Percentiles rank a stretch among this genome's conserved stretches.
Evolutionary conservation across 2,888 invertebrate species (phyloP).

Genomic region (Pyralis farinalis): DNA sequence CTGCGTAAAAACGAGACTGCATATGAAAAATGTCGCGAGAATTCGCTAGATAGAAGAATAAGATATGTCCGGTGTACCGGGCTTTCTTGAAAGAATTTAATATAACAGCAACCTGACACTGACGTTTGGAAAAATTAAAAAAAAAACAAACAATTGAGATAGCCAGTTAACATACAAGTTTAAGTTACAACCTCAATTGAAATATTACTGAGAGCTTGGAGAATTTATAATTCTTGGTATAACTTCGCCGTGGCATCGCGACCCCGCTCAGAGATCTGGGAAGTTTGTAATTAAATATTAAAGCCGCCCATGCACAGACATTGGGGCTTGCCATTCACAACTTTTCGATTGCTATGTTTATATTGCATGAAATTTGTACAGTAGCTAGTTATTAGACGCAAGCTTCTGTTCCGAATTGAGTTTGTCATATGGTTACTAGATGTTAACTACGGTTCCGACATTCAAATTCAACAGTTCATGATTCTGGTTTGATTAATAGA

Average conservation of each 20-base stretch:
- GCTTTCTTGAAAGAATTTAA: constrained; percentile 3
- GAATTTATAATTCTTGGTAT: constrained; percentile 56
- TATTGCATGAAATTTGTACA: neutral
- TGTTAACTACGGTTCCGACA: too few species aligned
- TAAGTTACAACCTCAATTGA: constrained; percentile 23
- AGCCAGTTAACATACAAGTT: constrained; percentile 7
- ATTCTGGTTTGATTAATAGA: too few species aligned
- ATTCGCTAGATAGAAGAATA: constrained; percentile 6
- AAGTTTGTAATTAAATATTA: constrained; percentile 70
- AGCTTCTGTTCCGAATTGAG: too few species aligned
- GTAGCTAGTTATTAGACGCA: neutral
- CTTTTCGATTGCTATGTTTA: constrained; percentile 8
- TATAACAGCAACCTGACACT: constrained; percentile 7
- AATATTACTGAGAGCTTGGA: constrained; percentile 46
- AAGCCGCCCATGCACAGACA: constrained; percentile 41
- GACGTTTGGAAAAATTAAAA: neutral
- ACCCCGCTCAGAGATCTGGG: constrained; percentile 30
- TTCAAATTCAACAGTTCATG: too few species aligned
- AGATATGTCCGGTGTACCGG: neutral
- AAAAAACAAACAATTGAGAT: constrained; percentile 2
- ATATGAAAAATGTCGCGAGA: too few species aligned
- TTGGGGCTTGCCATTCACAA: constrained; percentile 13
- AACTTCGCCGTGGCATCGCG: constrained; percentile 42
- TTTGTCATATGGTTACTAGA: too few species aligned
- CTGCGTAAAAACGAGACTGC: too few species aligned